Evolutionary conservation across 2,888 invertebrate species (phyloP), one percentile per base, ranked within the genome.

Genomic region (Monochamus alternatus): DNA sequence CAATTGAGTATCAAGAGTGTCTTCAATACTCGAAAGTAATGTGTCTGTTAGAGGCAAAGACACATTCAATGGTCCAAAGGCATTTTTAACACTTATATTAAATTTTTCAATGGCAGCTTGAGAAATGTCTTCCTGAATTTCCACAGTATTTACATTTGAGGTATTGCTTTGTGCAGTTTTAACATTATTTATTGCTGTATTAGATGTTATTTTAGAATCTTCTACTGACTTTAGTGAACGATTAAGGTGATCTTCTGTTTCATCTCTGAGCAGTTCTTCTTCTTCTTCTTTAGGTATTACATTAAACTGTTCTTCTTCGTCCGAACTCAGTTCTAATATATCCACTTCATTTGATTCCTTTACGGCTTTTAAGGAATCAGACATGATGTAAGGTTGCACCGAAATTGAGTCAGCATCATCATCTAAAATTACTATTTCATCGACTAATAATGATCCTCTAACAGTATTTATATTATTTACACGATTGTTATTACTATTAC

Each of bases 391-490:
- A 47, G 12, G 47, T 12, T 2, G 43, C 5, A 7, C 2, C 8
- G n/a, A 3, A 12, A 8, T 14, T 12, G 43, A 30, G 10, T 52
- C 51, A 51, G 3, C 9, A 52, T 66, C 66, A 32, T 51, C 31
- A 32, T 66, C 55, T 66, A 32, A 32, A 65, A 66, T 32, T 55
- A 55, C n/a, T 31, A 55, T 22, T 5, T 66, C 66, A 55, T 32
- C 52, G 5, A 9, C 9, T 5, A 47, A 4, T 64, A 44, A 64
- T 7, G 5, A 22, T 30, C 31, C 38, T 5, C 55, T 51, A 3
- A 12, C 2, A 51, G 9, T 32, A 55, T 31, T 68, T 12, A 14
- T 30, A 14, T 8, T 9, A 47, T 31, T 69, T 7, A 32, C 14
- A 31, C 9, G 31, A 31, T 51, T 31, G 30, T 12, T 51, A 22